Base-by-base conservation (phyloP, 92 coral and sea anemone species). In the Metridium senile region DNA sequence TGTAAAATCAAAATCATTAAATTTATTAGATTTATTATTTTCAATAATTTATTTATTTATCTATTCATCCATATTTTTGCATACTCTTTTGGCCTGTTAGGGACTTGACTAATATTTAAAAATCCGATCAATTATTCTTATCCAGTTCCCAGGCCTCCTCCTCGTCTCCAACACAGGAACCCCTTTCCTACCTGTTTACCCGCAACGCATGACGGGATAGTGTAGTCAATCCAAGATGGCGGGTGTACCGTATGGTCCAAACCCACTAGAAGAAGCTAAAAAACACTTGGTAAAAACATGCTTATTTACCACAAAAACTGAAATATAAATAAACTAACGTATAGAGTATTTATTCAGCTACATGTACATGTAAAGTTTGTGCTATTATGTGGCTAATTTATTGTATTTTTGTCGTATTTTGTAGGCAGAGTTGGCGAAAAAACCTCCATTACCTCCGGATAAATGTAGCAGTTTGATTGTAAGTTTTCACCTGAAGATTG, bases 221-320 rank as follows among this genome's bases (percentile, higher is more conserved):
- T 18, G 22, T 47, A 62, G 72, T 21, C 25, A 43, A 66, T 82
- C 74, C 94, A 91, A 91, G 82, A 91, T 91, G 97, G 97, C 90
- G 85, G 80, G 75, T 33, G 82, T 39, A 61, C 88, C 88, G 0
- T 70, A 80, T 39, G 92, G 92, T n/a, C 92, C 93, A 33, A 81
- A 74, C 71, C 93, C 97, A 9, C 73, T 82, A 20, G 85, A 91
- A 71, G 97, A 91, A 79, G 89, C 93, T 65, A 86, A 78, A 25
- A 89, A 89, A 77, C 81, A 78, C 62, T 73, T 68, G 86, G 97
- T 91, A 88, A 66, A 33, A 43, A 17, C 11, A 59, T 11, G 16
- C 9, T 58, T 33, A 39, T 32, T 26, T 8, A 1, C 3, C 22
- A 22, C 20, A 34, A 17, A 2, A 13, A 19, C 29, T 16, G 17